Percentiles rank a stretch among this genome's conserved stretches.
phyloP scores from a whole-genome alignment of 2,888 invertebrate species.

The Drosophila monieri region DNA sequence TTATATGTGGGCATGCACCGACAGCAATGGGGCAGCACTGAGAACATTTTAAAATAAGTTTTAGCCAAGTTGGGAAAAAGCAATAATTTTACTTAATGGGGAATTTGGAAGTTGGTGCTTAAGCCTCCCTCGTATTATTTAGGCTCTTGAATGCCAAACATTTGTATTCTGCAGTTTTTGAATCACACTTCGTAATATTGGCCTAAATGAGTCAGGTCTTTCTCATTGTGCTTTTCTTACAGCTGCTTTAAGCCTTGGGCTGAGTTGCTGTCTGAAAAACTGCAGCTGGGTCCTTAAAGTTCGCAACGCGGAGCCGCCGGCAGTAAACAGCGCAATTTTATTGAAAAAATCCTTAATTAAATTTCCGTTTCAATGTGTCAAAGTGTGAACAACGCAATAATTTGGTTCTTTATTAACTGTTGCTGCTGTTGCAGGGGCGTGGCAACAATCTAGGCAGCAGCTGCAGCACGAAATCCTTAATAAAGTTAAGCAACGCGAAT shows the following conservation, averaged over 20 bases:
- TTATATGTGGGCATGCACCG: conserved; percentile 36
- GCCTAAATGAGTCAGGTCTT: not conserved
- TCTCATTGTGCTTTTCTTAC: not conserved
- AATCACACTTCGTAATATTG: not conserved
- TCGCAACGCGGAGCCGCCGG: conserved; percentile 9
- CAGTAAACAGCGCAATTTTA: conserved; percentile 64
- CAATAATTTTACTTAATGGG: not conserved
- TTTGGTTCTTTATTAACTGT: conserved; percentile 74
- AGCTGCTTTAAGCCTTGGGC: not conserved
- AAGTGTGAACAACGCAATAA: conserved; percentile 81
- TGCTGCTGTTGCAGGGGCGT: conserved; percentile 51
- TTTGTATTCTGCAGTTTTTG: not conserved
- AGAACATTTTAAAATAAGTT: not conserved
- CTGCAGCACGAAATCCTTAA: conserved; percentile 74
- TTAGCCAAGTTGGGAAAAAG: not conserved
- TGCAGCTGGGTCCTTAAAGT: conserved; percentile 48
- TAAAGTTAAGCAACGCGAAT: conserved; percentile 68
- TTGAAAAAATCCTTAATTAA: conserved; percentile 77
- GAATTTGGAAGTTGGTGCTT: not conserved
- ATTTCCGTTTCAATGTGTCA: conserved; percentile 81
- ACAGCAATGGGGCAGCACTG: conserved; percentile 5
- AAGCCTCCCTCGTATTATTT: not conserved
- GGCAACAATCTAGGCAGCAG: conserved; percentile 71
- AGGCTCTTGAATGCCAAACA: not conserved
- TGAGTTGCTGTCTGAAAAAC: not conserved